Conservation (phyloP, 2,888 invertebrate genomes). For the Melinopterus prodromus region DNA sequence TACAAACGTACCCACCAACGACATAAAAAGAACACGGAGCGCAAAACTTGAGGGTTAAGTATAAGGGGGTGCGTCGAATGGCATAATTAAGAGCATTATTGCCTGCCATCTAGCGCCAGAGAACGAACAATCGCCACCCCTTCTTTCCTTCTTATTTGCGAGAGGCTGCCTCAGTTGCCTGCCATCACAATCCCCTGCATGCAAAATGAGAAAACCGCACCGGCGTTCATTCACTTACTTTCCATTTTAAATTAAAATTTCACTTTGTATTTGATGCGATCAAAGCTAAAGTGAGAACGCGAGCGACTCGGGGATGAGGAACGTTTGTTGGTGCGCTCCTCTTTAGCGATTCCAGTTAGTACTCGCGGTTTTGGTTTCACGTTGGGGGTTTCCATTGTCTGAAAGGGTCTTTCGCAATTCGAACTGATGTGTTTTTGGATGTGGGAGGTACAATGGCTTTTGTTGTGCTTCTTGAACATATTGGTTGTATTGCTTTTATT, state of each 20-base stretch:
- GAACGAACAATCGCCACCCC: conserved; percentile 1
- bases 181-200: conserved; percentile 39
- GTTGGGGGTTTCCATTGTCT: not conserved
- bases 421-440: not conserved
- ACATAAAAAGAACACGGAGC: conserved; percentile 9
- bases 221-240: conserved; percentile 48
- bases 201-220: conserved; percentile 51
- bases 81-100: conserved; percentile 36
- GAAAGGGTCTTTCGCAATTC: not conserved
- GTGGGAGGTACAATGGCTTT: not conserved
- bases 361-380: not conserved
- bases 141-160: conserved; percentile 1
- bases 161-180: conserved; percentile 9
- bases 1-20: not conserved
- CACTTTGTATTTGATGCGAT: conserved; percentile 56
- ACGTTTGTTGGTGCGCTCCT: not conserved
- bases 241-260: conserved; percentile 58
- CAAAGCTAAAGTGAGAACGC: conserved; percentile 46
- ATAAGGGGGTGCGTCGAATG: conserved; percentile 26
- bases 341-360: conserved; percentile 17
- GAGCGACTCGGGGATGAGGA: conserved; percentile 35
- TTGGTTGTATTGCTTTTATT: not conserved
- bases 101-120: conserved; percentile 22
- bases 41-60: conserved; percentile 33
- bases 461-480: too few relatives aligned